These are phyloP conservation scores for Sebastes vulpes DNA, from an alignment of 2,797 vertebrate genomes.

Conservation along the genomic window DNA sequence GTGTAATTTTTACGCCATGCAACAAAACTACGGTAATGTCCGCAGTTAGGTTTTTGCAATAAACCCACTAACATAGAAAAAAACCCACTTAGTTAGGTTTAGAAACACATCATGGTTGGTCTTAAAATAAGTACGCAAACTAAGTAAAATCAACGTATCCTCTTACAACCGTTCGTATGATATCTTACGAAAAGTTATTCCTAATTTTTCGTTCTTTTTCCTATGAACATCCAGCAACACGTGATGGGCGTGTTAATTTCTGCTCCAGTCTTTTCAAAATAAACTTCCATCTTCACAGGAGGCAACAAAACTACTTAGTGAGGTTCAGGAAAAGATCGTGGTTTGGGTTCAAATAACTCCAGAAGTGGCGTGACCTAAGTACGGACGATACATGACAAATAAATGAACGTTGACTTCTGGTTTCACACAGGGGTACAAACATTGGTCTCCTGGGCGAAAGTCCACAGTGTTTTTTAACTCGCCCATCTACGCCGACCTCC, in stretches of 20 bases:
- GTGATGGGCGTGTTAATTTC: neutral
- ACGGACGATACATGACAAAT: too few relatives aligned
- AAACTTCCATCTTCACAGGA: neutral
- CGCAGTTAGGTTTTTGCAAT: neutral
- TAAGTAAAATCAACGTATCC: neutral
- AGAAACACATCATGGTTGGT: neutral
- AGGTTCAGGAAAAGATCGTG: neutral
- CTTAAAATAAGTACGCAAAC: neutral
- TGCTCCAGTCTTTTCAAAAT: neutral
- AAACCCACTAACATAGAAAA: neutral
- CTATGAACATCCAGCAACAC: neutral
- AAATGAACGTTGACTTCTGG: too few relatives aligned
- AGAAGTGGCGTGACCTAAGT: too few relatives aligned
- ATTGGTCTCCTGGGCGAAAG: too few relatives aligned
- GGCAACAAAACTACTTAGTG: neutral
- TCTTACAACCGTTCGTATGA: neutral
- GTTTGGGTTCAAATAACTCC: too few relatives aligned
- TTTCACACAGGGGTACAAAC: too few relatives aligned
- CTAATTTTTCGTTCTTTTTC: neutral
- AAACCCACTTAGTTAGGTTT: fast-evolving
- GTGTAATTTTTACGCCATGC: too few relatives aligned
- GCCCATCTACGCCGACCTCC: too few relatives aligned
- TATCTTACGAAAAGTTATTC: neutral
- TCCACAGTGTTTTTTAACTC: too few relatives aligned
- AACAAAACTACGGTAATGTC: too few relatives aligned